These are phyloP conservation scores for Corydoras maculifer DNA, from an alignment of 2,113 vertebrate genomes.

Conservation along the genomic window DNA sequence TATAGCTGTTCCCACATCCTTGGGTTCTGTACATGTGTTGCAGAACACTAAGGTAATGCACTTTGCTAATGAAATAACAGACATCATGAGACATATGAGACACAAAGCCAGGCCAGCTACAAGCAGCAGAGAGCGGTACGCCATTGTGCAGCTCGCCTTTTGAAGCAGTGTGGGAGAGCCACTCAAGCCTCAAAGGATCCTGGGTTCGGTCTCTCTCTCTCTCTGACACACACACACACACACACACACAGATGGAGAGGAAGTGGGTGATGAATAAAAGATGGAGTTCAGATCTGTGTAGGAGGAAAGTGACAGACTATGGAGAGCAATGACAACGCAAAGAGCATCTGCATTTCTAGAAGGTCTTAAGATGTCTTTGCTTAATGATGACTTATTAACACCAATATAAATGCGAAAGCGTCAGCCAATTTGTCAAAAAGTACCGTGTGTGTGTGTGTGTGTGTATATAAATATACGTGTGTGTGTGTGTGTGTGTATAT, in stretches of 20 bases:
- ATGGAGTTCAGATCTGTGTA: conserved; percentile 22
- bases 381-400: not conserved
- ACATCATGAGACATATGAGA: not conserved
- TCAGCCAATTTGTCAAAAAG: not conserved
- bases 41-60: conserved; percentile 17
- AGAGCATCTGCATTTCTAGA: conserved; percentile 1
- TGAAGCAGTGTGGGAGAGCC: conserved; percentile 56
- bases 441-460: not conserved
- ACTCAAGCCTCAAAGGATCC: conserved; percentile 56
- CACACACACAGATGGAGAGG: not conserved
- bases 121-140: not conserved
- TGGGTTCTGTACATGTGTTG: not conserved
- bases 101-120: not conserved
- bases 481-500: too few species aligned
- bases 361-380: not conserved
- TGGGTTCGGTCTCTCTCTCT: not conserved
- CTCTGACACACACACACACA: conserved; percentile 12
- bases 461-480: too few species aligned
- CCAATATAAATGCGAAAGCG: too few species aligned
- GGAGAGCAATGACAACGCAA: not conserved
- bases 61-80: conserved; percentile 21
- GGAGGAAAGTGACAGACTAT: conserved; percentile 20
- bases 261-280: conserved; percentile 33
- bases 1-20: not conserved
- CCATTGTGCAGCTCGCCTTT: conserved; percentile 53